phyloP scores from a whole-genome alignment of 2,888 invertebrate species.

The Formica aserva region DNA sequence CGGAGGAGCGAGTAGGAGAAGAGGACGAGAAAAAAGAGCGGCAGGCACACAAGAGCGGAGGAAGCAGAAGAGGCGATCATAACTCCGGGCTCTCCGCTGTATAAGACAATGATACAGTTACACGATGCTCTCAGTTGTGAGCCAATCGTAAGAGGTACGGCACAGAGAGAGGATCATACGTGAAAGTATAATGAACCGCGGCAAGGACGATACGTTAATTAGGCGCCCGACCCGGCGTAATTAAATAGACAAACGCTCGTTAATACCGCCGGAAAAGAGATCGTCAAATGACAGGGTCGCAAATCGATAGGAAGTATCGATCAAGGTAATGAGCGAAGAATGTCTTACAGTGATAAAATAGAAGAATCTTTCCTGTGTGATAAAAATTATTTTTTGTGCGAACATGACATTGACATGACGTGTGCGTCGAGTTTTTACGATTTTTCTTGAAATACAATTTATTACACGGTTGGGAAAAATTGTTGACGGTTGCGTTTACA shows the following conservation, averaged over 20 bases:
- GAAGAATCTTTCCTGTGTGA: neutral
- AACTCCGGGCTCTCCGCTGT: conserved; percentile 70
- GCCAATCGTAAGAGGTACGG: conserved; percentile 74
- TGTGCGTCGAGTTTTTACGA: neutral
- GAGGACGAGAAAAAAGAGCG: conserved; percentile 35
- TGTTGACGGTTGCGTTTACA: conserved; percentile 20
- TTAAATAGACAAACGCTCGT: conserved; percentile 37
- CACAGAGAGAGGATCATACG: conserved; percentile 55
- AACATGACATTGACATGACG: neutral
- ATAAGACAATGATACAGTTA: conserved; percentile 83
- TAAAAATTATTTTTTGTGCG: neutral
- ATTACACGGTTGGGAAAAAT: neutral
- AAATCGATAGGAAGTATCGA: conserved; percentile 12
- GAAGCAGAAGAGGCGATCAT: conserved; percentile 57
- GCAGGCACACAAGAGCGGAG: conserved; percentile 31
- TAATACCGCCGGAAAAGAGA: conserved; percentile 22
- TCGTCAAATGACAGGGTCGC: neutral
- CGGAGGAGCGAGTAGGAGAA: conserved; percentile 24
- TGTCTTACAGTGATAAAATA: neutral
- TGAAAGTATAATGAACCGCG: conserved; percentile 70
- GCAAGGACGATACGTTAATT: conserved; percentile 44
- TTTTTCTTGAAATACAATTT: conserved; percentile 14
- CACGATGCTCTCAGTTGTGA: conserved; percentile 78
- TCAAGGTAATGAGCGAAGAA: conserved; percentile 13
- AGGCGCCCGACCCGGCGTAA: conserved; percentile 33